These are phyloP conservation scores for Callionymus lyra DNA, from an alignment of 2,113 vertebrate genomes.

Conservation along the genomic window DNA sequence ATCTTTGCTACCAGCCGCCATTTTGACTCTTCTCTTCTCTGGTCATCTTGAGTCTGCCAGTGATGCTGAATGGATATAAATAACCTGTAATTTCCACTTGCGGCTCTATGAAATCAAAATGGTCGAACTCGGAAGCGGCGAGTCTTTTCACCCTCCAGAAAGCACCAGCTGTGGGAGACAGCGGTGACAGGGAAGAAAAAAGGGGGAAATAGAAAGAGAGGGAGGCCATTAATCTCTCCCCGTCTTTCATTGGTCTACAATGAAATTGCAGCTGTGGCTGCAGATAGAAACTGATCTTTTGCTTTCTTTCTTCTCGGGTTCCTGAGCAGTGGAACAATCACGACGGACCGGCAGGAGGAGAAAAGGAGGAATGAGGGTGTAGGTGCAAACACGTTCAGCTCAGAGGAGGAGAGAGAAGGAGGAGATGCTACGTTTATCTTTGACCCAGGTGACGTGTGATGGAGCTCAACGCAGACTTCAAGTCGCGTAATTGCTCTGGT, in stretches of 20 bases:
- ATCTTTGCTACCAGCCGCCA: too few species aligned
- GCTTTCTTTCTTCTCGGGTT: slow-evolving; percentile 48
- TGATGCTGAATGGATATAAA: background rate
- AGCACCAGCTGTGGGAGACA: slow-evolving; percentile 43
- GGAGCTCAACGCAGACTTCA: too few species aligned
- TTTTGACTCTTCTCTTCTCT: background rate
- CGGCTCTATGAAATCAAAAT: slow-evolving; percentile 25
- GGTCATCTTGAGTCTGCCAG: slow-evolving; percentile 2
- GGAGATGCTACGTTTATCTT: too few species aligned
- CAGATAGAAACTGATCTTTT: slow-evolving; percentile 57
- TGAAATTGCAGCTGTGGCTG: slow-evolving; percentile 69
- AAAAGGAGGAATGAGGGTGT: slow-evolving; percentile 8
- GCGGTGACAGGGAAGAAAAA: slow-evolving; percentile 14
- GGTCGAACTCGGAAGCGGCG: slow-evolving; percentile 26
- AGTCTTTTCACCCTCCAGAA: slow-evolving; percentile 39
- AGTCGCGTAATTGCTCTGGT: too few species aligned
- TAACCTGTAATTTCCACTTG: slow-evolving; percentile 22
- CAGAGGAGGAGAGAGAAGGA: slow-evolving; percentile 1
- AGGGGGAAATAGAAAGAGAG: slow-evolving; percentile 6
- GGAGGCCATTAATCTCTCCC: slow-evolving; percentile 43
- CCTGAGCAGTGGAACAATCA: slow-evolving; percentile 54
- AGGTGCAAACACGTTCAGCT: too few species aligned
- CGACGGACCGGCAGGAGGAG: slow-evolving; percentile 19
- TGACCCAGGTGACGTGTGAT: too few species aligned
- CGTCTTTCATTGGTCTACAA: slow-evolving; percentile 51